Evolutionary conservation across 2,888 invertebrate genomes (phyloP).

Genomic region (Drosophila rellima): DNA sequence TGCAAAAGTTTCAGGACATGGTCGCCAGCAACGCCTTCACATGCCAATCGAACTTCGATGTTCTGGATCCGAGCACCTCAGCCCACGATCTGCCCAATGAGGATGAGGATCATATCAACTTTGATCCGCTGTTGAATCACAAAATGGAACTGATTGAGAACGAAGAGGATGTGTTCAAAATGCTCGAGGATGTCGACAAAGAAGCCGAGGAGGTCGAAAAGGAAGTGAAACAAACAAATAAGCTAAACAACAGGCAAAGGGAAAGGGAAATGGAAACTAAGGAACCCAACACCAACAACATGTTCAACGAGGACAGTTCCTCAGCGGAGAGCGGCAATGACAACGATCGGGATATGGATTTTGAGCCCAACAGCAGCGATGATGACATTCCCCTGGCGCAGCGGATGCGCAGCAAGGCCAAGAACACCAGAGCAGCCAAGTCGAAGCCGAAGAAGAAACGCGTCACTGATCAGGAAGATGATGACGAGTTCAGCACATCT

Average conservation of each 20-base stretch:
- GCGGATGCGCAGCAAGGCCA: constrained; percentile 57
- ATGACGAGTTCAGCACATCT: constrained; percentile 42
- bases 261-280: constrained; percentile 1
- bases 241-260: constrained; percentile 10
- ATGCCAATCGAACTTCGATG: constrained; percentile 72
- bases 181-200: constrained; percentile 82
- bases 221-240: constrained; percentile 39
- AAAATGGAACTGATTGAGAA: constrained; percentile 83
- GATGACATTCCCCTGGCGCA: constrained; percentile 81
- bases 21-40: constrained; percentile 69
- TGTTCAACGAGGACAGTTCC: constrained; percentile 64
- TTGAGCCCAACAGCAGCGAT: constrained; percentile 74
- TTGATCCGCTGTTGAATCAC: constrained; percentile 79
- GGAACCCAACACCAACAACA: constrained; percentile 34
- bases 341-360: constrained; percentile 76
- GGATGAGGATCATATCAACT: constrained; percentile 79
- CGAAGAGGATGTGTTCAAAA: constrained; percentile 83
- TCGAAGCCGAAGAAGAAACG: constrained; percentile 41
- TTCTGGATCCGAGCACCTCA: constrained; percentile 65
- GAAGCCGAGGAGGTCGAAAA: constrained; percentile 78
- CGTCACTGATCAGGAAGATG: constrained; percentile 37
- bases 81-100: constrained; percentile 61
- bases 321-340: constrained; percentile 75
- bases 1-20: constrained; percentile 81
- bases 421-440: constrained; percentile 40